phyloP scores from a whole-genome alignment of 2,113 vertebrate genomes.

The Proteles cristata region DNA sequence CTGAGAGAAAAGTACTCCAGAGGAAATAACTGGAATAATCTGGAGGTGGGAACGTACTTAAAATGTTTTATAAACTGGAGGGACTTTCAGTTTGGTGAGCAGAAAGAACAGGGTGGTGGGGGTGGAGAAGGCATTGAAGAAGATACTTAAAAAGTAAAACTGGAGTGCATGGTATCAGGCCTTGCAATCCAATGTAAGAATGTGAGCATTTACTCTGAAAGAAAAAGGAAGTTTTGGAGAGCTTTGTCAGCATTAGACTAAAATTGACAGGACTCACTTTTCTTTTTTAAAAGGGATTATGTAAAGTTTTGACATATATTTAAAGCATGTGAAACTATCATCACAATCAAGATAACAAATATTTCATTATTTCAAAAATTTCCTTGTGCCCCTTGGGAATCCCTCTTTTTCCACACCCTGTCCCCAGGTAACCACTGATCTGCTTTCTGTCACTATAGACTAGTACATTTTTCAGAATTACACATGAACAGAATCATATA shows the following conservation, averaged over 20 bases:
- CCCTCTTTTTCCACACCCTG: neutral
- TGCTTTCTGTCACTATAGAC: neutral
- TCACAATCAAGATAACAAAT: neutral
- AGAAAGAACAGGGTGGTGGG: neutral
- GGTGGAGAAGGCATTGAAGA: neutral
- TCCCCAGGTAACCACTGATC: neutral
- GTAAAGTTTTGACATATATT: neutral
- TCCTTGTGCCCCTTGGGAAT: neutral
- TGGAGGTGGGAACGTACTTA: neutral
- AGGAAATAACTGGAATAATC: neutral
- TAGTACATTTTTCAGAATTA: neutral
- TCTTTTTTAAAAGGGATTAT: neutral
- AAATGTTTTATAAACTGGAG: neutral
- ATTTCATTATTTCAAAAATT: neutral
- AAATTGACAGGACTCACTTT: neutral
- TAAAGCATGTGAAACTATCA: conserved; percentile 3
- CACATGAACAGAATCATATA: neutral
- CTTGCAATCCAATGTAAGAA: neutral
- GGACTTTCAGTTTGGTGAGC: neutral
- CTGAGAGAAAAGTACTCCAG: neutral
- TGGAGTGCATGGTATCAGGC: neutral
- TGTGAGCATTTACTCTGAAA: neutral
- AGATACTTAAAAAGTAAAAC: neutral
- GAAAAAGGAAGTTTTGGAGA: neutral
- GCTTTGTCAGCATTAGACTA: neutral